These are phyloP conservation scores for Apodemia duryi DNA, from an alignment of 2,888 invertebrate species.

Conservation along the genomic window DNA sequence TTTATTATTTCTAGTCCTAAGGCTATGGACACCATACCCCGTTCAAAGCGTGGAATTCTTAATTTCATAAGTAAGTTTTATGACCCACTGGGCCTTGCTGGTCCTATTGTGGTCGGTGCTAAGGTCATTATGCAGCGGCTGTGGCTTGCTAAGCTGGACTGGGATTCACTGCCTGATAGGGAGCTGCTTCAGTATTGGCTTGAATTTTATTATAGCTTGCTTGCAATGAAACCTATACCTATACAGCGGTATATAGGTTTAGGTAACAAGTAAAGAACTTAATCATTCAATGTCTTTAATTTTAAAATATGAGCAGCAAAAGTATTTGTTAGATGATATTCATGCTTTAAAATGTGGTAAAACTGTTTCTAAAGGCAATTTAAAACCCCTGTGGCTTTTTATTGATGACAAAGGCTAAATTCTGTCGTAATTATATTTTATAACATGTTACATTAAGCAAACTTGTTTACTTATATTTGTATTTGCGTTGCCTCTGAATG, in stretches of 20 bases:
- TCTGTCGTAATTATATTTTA: conserved; percentile 17
- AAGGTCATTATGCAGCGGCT: not conserved
- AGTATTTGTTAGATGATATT: conserved; percentile 26
- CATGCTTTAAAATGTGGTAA: conserved; percentile 16
- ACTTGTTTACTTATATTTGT: too few species aligned
- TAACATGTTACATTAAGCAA: too few species aligned
- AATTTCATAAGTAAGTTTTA: too few species aligned
- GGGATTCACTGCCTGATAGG: not conserved
- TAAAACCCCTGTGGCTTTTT: conserved; percentile 29
- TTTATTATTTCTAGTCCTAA: not conserved
- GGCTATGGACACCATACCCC: too few species aligned
- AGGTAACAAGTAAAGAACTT: too few species aligned
- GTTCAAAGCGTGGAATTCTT: too few species aligned
- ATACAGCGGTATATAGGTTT: conserved; percentile 13
- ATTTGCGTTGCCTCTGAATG: too few species aligned
- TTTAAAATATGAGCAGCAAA: conserved; percentile 23
- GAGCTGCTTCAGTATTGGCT: conserved; percentile 15
- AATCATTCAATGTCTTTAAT: too few species aligned
- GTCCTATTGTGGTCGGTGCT: too few species aligned
- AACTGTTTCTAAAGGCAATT: conserved; percentile 16
- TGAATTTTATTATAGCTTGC: conserved; percentile 22
- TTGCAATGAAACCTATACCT: conserved; percentile 22
- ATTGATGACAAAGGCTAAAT: conserved; percentile 25
- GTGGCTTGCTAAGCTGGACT: not conserved
- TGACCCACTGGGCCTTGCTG: too few species aligned